A percentile compares a stretch with the other conserved stretches of the same genome.
Evolutionary conservation across 2,113 vertebrate genomes (phyloP).

Genomic region (Murina feae): DNA sequence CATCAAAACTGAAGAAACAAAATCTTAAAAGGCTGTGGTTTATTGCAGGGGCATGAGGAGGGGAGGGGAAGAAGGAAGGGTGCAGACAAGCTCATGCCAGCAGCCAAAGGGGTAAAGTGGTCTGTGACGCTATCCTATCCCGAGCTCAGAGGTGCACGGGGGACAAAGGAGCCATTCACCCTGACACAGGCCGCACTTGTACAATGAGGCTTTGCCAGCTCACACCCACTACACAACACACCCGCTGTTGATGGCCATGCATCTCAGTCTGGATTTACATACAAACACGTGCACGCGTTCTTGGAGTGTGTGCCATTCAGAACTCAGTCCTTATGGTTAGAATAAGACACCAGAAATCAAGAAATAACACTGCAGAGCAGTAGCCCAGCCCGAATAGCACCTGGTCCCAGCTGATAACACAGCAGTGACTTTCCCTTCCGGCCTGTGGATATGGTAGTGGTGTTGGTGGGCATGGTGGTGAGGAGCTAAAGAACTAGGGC

Average conservation of each 20-base stretch:
- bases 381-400: not conserved
- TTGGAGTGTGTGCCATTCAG: conserved; percentile 43
- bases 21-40: conserved; percentile 82
- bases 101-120: conserved; percentile 5
- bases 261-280: not conserved
- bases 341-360: not conserved
- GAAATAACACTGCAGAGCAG: not conserved
- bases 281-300: not conserved
- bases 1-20: conserved; percentile 97
- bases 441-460: conserved; percentile 63
- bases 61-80: conserved; percentile 6
- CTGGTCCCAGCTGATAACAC: not conserved
- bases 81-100: conserved; percentile 56
- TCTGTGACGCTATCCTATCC: conserved; percentile 36
- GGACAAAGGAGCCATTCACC: not conserved
- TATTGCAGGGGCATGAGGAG: not conserved
- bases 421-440: conserved; percentile 53
- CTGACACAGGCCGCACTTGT: not conserved
- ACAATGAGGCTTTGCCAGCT: not conserved
- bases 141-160: conserved; percentile 15
- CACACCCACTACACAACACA: conserved; percentile 13
- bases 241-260: conserved; percentile 12
- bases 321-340: not conserved
- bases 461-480: conserved; percentile 59
- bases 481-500: conserved; percentile 71